phyloP scores from a whole-genome alignment of 2,888 invertebrate species.

The Arctia plantaginis region DNA sequence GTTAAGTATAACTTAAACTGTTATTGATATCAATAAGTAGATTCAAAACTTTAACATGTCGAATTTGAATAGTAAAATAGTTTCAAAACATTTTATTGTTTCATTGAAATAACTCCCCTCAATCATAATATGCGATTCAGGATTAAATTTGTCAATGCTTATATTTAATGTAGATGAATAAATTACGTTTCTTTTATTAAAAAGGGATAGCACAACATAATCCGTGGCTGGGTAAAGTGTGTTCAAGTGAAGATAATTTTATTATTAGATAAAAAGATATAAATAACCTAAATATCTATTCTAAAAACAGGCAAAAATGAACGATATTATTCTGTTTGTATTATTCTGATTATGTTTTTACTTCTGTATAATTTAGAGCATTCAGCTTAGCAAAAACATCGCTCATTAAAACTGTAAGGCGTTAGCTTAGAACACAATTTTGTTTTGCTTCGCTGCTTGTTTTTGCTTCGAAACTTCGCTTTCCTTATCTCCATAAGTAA shows the following conservation, averaged over 20 bases:
- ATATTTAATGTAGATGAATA: background rate
- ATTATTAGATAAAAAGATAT: background rate
- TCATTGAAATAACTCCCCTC: background rate
- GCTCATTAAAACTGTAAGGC: conserved; percentile 22
- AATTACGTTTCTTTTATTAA: background rate
- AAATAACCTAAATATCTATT: background rate
- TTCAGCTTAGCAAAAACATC: conserved; percentile 18
- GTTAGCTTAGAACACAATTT: conserved; percentile 35
- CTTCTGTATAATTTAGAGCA: conserved; percentile 3
- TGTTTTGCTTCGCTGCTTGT: conserved; percentile 42
- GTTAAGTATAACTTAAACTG: no score
- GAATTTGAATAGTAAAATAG: no score
- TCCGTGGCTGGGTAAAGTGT: background rate
- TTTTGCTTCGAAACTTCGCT: conserved; percentile 48
- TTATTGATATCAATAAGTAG: no score
- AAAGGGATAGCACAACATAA: background rate
- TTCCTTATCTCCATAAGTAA: conserved; percentile 44
- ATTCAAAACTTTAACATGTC: no score
- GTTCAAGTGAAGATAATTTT: background rate
- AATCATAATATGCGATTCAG: background rate
- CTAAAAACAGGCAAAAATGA: background rate
- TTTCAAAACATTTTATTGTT: background rate
- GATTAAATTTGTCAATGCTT: background rate
- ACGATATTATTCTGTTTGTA: background rate
- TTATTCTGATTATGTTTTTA: background rate